These are phyloP conservation scores for Boleophthalmus pectinirostris DNA, from an alignment of 2,113 vertebrate genomes.

Conservation along the genomic window DNA sequence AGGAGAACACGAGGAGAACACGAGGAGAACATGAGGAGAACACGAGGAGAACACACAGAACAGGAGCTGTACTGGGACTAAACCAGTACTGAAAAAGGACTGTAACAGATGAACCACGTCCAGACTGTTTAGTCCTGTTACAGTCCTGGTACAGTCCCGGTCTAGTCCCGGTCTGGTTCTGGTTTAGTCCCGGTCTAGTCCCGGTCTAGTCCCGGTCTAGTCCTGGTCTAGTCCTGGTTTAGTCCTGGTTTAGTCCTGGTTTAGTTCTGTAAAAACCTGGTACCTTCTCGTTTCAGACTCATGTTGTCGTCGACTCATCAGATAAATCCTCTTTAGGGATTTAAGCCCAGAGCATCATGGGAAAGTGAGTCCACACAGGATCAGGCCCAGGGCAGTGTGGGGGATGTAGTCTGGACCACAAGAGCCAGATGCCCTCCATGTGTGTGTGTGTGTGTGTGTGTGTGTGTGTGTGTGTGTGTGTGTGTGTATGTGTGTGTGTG, in stretches of 20 bases:
- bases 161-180: background rate
- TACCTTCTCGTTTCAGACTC: conserved; percentile 72
- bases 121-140: no score
- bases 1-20: no score
- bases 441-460: no score
- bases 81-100: no score
- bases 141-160: background rate
- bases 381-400: no score
- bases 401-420: background rate
- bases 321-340: conserved; percentile 71
- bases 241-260: background rate
- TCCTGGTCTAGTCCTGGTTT: background rate
- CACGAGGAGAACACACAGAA: no score
- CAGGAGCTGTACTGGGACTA: no score
- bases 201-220: background rate
- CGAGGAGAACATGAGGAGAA: no score
- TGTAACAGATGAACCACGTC: no score
- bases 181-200: background rate
- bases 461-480: no score
- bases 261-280: conserved; percentile 16
- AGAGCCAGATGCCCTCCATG: background rate
- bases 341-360: conserved; percentile 59
- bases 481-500: no score
- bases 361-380: conserved; percentile 53
- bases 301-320: conserved; percentile 60